Conservation (phyloP, 2,113 vertebrate genomes). For the Scatophagus argus region DNA sequence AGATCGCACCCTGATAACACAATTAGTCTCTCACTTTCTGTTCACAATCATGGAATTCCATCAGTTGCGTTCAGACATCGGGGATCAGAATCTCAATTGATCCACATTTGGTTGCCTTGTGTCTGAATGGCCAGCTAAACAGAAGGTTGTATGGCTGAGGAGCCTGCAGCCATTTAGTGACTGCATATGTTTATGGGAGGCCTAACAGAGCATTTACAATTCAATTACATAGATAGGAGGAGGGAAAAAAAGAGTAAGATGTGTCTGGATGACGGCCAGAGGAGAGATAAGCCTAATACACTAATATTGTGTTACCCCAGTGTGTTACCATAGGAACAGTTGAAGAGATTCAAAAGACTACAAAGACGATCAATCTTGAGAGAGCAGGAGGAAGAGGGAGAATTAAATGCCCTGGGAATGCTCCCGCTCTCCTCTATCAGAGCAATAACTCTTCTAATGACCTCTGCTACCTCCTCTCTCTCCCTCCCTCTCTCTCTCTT, state of each 20-base stretch:
- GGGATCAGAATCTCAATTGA: slow-evolving; percentile 76
- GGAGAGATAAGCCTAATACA: slow-evolving; percentile 85
- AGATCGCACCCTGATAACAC: slow-evolving; percentile 77
- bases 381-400: slow-evolving; percentile 80
- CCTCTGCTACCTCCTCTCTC: slow-evolving; percentile 73
- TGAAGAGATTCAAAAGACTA: slow-evolving; percentile 83
- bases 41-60: slow-evolving; percentile 77
- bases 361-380: slow-evolving; percentile 85
- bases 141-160: slow-evolving; percentile 69
- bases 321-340: slow-evolving; percentile 86
- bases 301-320: slow-evolving; percentile 86
- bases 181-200: slow-evolving; percentile 78
- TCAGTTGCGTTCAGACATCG: slow-evolving; percentile 76
- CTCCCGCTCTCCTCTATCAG: slow-evolving; percentile 80
- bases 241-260: slow-evolving; percentile 69
- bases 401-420: slow-evolving; percentile 84
- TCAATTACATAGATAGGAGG: slow-evolving; percentile 83
- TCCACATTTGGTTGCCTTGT: slow-evolving; percentile 62
- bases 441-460: slow-evolving; percentile 83
- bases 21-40: slow-evolving; percentile 80
- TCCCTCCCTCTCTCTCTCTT: slow-evolving; percentile 25
- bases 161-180: slow-evolving; percentile 73
- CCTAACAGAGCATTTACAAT: slow-evolving; percentile 84
- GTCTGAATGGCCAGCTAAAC: slow-evolving; percentile 65
- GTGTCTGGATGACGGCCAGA: slow-evolving; percentile 84